Conservation (phyloP, 2,888 invertebrate species). For the Rotaria sp. region DNA sequence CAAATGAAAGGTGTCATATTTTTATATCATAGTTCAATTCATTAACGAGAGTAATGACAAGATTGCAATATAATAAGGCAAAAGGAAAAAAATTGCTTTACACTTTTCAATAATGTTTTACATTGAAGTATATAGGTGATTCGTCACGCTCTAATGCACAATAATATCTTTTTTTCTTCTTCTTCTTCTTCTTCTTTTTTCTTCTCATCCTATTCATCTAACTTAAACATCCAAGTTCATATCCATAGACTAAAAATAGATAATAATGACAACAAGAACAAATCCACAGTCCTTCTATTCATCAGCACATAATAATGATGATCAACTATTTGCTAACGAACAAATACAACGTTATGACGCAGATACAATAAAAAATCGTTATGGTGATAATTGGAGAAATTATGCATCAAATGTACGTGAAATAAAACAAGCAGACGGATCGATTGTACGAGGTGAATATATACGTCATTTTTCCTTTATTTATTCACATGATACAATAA, state of each 20-base stretch:
- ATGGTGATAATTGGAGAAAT: constrained; percentile 39
- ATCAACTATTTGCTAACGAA: constrained; percentile 37
- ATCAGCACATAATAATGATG: not conserved
- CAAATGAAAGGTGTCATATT: not conserved
- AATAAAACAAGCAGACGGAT: constrained; percentile 38
- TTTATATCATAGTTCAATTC: not conserved
- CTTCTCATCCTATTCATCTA: not conserved
- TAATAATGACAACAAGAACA: not conserved
- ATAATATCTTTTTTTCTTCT: not conserved
- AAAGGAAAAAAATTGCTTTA: not conserved
- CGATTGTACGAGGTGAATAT: not conserved
- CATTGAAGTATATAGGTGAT: not conserved
- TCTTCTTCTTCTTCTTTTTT: not conserved
- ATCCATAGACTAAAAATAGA: not conserved
- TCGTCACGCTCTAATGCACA: constrained; percentile 9
- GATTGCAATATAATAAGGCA: not conserved
- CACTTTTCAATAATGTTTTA: not conserved
- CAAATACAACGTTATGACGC: constrained; percentile 37
- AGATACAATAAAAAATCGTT: constrained; percentile 35
- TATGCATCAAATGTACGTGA: constrained; percentile 36
- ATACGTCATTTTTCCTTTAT: not conserved
- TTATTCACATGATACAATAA: not conserved
- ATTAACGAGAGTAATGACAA: not conserved
- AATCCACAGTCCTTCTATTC: not conserved
- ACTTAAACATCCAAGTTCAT: not conserved